A percentile compares a stretch with the other conserved stretches of the same genome.
Conservation (phyloP, 2,797 vertebrate genomes). For the Amazona ochrocephala region DNA sequence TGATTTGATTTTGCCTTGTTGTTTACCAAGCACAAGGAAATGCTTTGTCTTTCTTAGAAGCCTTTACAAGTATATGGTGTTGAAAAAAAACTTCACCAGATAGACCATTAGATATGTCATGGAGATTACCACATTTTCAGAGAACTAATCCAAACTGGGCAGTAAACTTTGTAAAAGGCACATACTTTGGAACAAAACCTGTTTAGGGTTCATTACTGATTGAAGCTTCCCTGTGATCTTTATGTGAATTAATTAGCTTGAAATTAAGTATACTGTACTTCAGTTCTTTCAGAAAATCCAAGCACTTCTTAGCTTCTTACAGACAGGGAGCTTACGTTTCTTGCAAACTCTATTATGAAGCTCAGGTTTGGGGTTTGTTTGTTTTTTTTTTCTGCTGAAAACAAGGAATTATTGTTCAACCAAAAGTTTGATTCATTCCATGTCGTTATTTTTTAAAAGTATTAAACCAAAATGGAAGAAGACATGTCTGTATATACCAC, state of each 20-base stretch:
- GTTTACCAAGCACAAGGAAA: neutral
- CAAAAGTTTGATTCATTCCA: neutral
- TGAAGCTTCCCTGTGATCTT: neutral
- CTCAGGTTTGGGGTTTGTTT: fast-evolving
- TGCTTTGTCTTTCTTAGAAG: neutral
- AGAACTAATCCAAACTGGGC: neutral
- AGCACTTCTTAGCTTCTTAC: neutral
- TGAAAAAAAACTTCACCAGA: neutral
- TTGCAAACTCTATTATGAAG: neutral
- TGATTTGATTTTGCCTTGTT: neutral
- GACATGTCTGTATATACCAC: neutral
- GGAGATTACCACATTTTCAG: neutral
- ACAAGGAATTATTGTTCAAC: neutral
- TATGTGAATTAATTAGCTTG: neutral
- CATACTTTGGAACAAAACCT: neutral
- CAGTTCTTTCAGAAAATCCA: neutral
- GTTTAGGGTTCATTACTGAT: neutral
- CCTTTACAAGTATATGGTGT: neutral
- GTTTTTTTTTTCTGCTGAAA: neutral
- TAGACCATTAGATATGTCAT: neutral
- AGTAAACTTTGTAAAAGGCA: neutral
- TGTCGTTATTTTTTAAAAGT: neutral
- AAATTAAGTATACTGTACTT: neutral
- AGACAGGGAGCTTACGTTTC: neutral
- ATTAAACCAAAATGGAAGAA: neutral